Evolutionary conservation across 2,113 vertebrate species (phyloP).

Genomic region (Proteles cristata): DNA sequence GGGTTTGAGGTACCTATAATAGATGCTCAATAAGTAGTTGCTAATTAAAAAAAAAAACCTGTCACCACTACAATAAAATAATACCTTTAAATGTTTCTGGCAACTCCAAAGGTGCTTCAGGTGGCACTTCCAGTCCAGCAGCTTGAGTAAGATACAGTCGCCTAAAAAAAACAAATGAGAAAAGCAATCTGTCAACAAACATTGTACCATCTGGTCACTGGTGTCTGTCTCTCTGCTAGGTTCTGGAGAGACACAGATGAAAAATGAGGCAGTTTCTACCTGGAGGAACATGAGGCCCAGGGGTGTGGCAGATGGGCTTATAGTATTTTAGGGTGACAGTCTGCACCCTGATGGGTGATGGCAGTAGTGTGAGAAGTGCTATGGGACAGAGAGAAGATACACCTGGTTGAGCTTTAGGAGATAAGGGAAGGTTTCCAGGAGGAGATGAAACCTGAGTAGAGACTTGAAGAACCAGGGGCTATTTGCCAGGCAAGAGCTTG

Average conservation of each 20-base stretch:
- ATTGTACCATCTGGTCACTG: not conserved
- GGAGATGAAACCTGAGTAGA: not conserved
- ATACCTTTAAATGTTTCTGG: conserved; percentile 49
- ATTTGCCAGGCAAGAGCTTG: not conserved
- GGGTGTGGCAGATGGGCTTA: not conserved
- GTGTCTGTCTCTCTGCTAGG: not conserved
- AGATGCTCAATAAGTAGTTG: not conserved
- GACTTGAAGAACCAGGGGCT: not conserved
- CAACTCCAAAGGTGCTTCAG: not conserved
- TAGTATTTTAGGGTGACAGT: not conserved
- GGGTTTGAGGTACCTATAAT: not conserved
- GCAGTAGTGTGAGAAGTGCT: not conserved
- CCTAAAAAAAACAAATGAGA: conserved; percentile 76
- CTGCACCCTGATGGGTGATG: not conserved
- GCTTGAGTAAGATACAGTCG: conserved; percentile 80
- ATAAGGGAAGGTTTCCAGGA: not conserved
- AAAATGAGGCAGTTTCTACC: not conserved
- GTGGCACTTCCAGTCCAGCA: conserved; percentile 57
- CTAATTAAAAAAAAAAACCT: not conserved
- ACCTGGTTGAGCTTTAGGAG: not conserved
- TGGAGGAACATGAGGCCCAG: not conserved
- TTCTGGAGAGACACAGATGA: not conserved
- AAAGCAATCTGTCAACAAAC: not conserved
- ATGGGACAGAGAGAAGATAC: not conserved
- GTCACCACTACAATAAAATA: not conserved